A percentile compares a stretch with the other conserved stretches of the same genome.
These are phyloP conservation scores for Halocynthia aurantium DNA, from an alignment of 23 tunicate genomes.

Conservation along the genomic window DNA sequence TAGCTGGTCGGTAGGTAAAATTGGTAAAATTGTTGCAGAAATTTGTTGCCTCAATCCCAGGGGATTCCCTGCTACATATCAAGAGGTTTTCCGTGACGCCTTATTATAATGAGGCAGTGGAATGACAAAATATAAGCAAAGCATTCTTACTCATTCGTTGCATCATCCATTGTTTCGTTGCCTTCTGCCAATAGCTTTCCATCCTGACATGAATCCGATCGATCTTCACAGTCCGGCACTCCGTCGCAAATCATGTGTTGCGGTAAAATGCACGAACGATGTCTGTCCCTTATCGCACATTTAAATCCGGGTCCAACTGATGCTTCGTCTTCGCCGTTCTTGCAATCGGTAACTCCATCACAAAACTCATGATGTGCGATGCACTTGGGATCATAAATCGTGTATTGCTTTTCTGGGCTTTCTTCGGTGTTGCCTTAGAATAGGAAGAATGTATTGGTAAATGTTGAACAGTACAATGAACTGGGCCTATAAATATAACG, in stretches of 20 bases:
- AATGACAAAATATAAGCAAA: too few species aligned
- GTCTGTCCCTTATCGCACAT: slow-evolving; percentile 28
- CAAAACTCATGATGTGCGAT: slow-evolving; percentile 43
- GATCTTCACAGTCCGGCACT: slow-evolving; percentile 38
- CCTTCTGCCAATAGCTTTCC: not conserved
- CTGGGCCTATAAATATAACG: too few species aligned
- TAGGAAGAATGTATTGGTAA: too few species aligned
- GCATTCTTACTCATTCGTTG: too few species aligned
- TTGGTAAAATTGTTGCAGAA: too few species aligned
- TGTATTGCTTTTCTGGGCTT: slow-evolving; percentile 14
- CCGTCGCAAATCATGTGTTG: slow-evolving; percentile 24
- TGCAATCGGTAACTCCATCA: slow-evolving; percentile 38
- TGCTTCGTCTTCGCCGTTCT: slow-evolving; percentile 26
- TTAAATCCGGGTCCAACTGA: slow-evolving; percentile 44
- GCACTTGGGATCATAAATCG: slow-evolving; percentile 31
- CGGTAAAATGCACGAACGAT: slow-evolving; percentile 39
- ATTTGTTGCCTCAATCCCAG: too few species aligned
- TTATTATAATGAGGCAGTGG: too few species aligned
- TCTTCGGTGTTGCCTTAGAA: not conserved
- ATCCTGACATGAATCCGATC: slow-evolving; percentile 18
- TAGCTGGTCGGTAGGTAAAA: too few species aligned
- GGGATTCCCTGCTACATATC: too few species aligned
- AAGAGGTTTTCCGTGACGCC: too few species aligned
- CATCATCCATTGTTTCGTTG: too few species aligned
- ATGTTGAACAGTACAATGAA: too few species aligned